Evolutionary conservation across 2,113 vertebrate genomes (phyloP), one percentile per base, ranked within the genome.

Genomic region (Narcine bancroftii): DNA sequence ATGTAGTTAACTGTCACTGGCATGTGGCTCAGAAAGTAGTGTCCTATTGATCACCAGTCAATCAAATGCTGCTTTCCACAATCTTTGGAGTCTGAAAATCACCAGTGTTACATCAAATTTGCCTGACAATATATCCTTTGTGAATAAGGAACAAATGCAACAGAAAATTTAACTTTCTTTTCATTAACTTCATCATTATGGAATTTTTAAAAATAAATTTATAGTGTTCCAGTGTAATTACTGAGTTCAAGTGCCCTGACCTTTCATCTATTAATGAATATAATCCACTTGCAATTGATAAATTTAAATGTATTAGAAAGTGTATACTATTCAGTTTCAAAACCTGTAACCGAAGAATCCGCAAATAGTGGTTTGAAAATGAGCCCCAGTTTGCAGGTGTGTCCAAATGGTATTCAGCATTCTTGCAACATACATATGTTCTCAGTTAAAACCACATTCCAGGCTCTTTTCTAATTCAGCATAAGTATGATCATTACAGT

Each of bases 271-370:
- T 36, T 60, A 39, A 60, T 63, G 53, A 60, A 87, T 63, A n/a
- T 50, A 60, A 6, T 60, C 33, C 17, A 87, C 36, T 63, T 87
- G 33, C n/a, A 36, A 19, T 19, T 36, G 53, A 56, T 87, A 87
- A 87, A 87, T 87, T 19, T 36, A 87, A 60, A 87, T 87, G 11
- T 60, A 15, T 87, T 87, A n/a, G 81, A 87, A 83, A 83, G 47
- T 33, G 10, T 53, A 5, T 83, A 83, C 33, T 11, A 53, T n/a
- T 50, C 79, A 56, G 13, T 83, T 83, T 83, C 47, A 83, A 83
- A 53, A 53, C 13, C 50, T 83, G 47, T 56, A 87, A 87, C 81
- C 60, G 15, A 60, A 60, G 15, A 60, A 87, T 63, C 81, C 17
- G 2, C 81, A 85, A 53, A 10, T 63, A n/a, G 53, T 2, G 0